Percentiles rank a stretch among this genome's conserved stretches.
These are phyloP conservation scores for Brachynemurus nebulosus DNA, from an alignment of 2,888 invertebrate species.

Conservation along the genomic window DNA sequence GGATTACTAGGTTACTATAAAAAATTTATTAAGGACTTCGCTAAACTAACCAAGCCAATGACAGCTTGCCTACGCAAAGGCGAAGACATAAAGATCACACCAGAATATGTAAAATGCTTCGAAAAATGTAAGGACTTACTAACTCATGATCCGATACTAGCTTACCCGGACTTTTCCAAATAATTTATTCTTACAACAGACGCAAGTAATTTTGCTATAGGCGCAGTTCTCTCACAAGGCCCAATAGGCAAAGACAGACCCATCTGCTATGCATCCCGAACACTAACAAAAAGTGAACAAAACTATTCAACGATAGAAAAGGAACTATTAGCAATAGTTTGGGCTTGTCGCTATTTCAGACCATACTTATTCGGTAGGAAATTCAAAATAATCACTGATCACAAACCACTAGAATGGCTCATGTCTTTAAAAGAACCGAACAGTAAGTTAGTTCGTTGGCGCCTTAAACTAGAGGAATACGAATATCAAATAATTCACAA, in stretches of 20 bases:
- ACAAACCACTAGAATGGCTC: slow-evolving; percentile 25
- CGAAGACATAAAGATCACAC: too few species aligned
- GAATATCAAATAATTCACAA: slow-evolving; percentile 24
- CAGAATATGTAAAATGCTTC: too few species aligned
- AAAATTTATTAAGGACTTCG: too few species aligned
- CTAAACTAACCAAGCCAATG: too few species aligned
- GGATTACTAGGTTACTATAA: too few species aligned
- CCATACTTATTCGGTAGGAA: slow-evolving; percentile 27
- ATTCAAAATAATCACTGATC: slow-evolving; percentile 26
- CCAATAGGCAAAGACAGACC: slow-evolving; percentile 22
- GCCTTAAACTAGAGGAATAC: slow-evolving; percentile 23
- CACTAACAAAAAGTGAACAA: slow-evolving; percentile 23
- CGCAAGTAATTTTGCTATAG: too few species aligned
- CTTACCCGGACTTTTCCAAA: too few species aligned
- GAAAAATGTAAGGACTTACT: too few species aligned
- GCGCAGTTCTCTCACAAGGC: slow-evolving; percentile 17
- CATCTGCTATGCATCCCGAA: slow-evolving; percentile 25
- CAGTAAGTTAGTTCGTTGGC: slow-evolving; percentile 22
- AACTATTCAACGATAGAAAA: slow-evolving; percentile 27
- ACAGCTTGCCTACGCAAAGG: too few species aligned
- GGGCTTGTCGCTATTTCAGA: slow-evolving; percentile 24
- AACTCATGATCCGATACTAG: too few species aligned
- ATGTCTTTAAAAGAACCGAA: slow-evolving; percentile 23
- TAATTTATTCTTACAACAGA: too few species aligned
- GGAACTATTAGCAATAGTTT: slow-evolving; percentile 27